Evolutionary conservation across 1,140 invertebrate species (phyloP), one percentile per base, ranked within the genome.

Genomic region (Cyphomyrmex costatus): DNA sequence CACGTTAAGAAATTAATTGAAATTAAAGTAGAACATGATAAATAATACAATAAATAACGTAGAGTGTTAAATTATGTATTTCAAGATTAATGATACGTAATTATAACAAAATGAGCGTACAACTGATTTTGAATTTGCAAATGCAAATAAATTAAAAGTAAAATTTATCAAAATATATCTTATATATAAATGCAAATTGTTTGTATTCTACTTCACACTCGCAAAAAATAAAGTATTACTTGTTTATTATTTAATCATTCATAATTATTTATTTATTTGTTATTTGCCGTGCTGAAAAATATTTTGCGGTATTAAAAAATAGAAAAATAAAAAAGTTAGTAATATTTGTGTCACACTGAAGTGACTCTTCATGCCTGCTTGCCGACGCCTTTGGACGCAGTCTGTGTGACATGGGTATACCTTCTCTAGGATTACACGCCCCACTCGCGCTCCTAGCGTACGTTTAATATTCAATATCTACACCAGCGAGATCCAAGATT

Each of bases 381-480:
- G 14, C 27, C 60, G 30, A 66, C 46, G 30, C 21, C 30, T 33
- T 58, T 51, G 36, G 24, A 61, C 53, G 68, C 21, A 21, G 68
- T 27, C 33, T n/a, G 36, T 14, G 36, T 16, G 79, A 83, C 68
- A 30, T 21, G 19, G 33, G 33, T 33, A 16, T 42, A 60, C n/a
- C 53, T 46, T 46, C 36, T 7, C 21, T 51, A 14, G 53, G 49
- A 83, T 74, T 83, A 83, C 19, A 66, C 16, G 33, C 16, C 12
- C 5, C 21, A 51, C 49, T 33, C 51, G 36, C 51, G 42, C 49
- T 27, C 33, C 4, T 71, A 60, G 56, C 71, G 14, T 21, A 14
- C 65, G 14, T 78, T 90, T 90, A 88, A 90, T 90, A 88, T 90
- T 90, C 76, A 86, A 86, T 86, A 90, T 86, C 73, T 82, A 78